Conservation (phyloP, 2,888 invertebrate genomes). For the Fragum whitleyi region DNA sequence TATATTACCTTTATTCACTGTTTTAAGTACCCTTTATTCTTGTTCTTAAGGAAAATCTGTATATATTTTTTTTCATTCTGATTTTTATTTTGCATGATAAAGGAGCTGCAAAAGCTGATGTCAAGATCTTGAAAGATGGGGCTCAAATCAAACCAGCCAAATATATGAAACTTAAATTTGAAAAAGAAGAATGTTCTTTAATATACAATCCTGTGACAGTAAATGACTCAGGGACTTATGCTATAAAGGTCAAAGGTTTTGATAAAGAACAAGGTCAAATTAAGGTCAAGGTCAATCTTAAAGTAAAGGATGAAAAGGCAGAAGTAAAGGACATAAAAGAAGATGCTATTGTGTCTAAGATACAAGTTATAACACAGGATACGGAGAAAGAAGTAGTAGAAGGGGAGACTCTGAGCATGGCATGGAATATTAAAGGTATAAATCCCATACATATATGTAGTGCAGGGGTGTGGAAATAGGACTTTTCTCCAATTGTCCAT, state of each 20-base stretch:
- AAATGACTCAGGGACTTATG: conserved; percentile 1
- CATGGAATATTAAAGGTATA: conserved; percentile 17
- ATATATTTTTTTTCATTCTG: too few species aligned
- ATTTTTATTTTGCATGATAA: too few species aligned
- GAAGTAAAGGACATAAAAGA: not conserved
- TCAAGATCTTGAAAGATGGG: conserved; percentile 9
- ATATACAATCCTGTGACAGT: not conserved
- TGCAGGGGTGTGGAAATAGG: too few species aligned
- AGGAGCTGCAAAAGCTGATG: not conserved
- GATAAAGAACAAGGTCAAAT: not conserved
- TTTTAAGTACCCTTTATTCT: too few species aligned
- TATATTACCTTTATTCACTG: too few species aligned
- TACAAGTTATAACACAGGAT: not conserved
- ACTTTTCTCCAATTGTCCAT: too few species aligned
- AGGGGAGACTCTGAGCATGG: conserved; percentile 11
- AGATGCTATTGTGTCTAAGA: not conserved
- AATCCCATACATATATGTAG: not conserved
- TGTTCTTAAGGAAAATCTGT: too few species aligned
- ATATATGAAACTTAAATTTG: conserved; percentile 3
- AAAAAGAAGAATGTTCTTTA: conserved; percentile 2
- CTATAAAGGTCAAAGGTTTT: not conserved
- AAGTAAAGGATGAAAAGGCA: not conserved
- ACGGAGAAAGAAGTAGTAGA: not conserved
- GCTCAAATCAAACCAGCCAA: not conserved
- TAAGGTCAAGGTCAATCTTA: not conserved